Evolutionary conservation across 2,888 invertebrate genomes (phyloP), one percentile per base, ranked within the genome.

Genomic region (Yponomeuta plumbellus): DNA sequence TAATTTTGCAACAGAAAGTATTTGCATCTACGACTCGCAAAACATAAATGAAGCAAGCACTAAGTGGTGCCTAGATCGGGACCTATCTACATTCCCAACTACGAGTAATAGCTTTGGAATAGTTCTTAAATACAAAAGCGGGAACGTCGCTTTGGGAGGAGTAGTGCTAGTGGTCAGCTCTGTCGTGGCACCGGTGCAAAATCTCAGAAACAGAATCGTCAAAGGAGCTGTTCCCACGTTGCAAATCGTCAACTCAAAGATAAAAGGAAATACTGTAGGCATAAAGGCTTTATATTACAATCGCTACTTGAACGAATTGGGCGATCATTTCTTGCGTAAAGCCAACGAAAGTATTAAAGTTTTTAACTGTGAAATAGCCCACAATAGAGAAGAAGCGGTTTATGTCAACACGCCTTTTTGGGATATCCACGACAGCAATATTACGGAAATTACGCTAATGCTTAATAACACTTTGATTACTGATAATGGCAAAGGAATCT

Each of bases 361-460:
- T 67, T 87, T 96, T 17, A 94, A 94, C 71, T 96, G 96, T 73
- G 96, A 96, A 80, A 94, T 98, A 69, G 95, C 95, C 11, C 94
- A 95, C 72, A 97, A 97, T 77, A 88, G 88, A 69, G 93, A 94
- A 67, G 97, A 97, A 85, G 97, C 97, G 0, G 91, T 98, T 63
- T 94, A 95, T 72, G 91, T 97, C 0, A 94, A 96, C 75, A 95
- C 97, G 0, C 97, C 97, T 0, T 94, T 94, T 78, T 96, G 97
- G 95, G 97, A 97, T 78, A 93, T 96, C 61, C 95, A 95, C 69
- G 93, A 94, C 4, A 96, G 97, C 69, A 97, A 97, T 77, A 93
- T 98, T 65, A 97, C 97, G 0, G 97, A 98, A 90, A 95, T 99
- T 64, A 95, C 96, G 0, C 94, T 99, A 70, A 96, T 96, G 88